Evolutionary conservation across 2,888 invertebrate genomes (phyloP), one percentile per base, ranked within the genome.

Genomic region (Dicyrtomina minuta): DNA sequence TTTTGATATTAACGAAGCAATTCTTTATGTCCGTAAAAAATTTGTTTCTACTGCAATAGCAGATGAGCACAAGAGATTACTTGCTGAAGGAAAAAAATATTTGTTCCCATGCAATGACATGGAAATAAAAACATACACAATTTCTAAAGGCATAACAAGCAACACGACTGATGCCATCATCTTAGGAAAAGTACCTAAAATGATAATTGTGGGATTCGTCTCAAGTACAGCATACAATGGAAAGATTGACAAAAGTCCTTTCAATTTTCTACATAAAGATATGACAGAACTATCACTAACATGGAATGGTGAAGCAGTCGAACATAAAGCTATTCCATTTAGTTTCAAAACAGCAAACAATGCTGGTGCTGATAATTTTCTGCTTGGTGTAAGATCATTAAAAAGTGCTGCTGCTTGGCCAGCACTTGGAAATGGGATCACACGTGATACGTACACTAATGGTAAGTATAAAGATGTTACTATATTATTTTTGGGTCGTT

Each of bases 101-200:
- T 41, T 53, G 24, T 53, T 53, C 33, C 53, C 41, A 0, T n/a
- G 17, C 1, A 41, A 26, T 12, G 41, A 65, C 33, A 17, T 20
- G 15, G 64, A 55, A 39, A 13, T 53, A 12, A 41, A 26, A 20
- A 65, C 53, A 13, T 53, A 26, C 10, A 65, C 39, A 1, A 26
- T 65, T 10, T 6, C 41, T 1, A 13, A 39, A 55, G 64, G 64
- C 2, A 10, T 62, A 17, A 26, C 33, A 6, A 17, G 24, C 5
- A 43, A 20, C 2, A 53, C 39, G 12, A 39, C 41, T 1, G 24
- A 53, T 13, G 8, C 5, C 8, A n/a, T 55, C 12, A 26, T 53
- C 3, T 41, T 51, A 1, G 64, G 64, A 13, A 33, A 49, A 22
- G 53, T 65, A 6, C 64, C 64, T 3, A 49, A 39, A 39, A 53